Evolutionary conservation across 2,888 invertebrate species (phyloP), one percentile per base, ranked within the genome.

Genomic region (Stomorhina lunata): DNA sequence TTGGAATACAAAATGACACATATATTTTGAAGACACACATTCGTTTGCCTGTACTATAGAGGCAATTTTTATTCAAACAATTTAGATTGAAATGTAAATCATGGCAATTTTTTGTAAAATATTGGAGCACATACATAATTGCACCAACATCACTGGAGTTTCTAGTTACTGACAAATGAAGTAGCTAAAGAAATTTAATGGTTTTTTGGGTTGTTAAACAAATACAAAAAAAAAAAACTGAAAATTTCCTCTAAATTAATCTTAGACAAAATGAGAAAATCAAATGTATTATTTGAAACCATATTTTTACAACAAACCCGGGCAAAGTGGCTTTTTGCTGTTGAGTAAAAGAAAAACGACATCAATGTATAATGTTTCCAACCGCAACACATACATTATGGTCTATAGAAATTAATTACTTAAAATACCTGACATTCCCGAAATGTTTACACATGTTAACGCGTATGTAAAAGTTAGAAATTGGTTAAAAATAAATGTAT

Each of bases 341-440:
- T 27, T 32, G 32, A 15, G 7, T 9, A 17, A 17, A 10, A 48
- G 66, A 12, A 29, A 63, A 12, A 63, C 20, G 29, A 48, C 32
- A 65, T 10, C 55, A 65, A 34, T 10, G 10, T 4, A 17, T 6
- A 55, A 40, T 37, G 15, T 69, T 15, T 65, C 71, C 34, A 71
- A 71, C 76, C 76, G 25, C 72, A 77, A 15, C 61, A 61, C 77
- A 61, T 72, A 37, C 63, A 61, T 72, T 81, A 48, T 63, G 66
- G 72, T 68, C 55, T 53, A 61, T 72, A 55, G 77, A 68, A 81
- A 81, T 81, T 81, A 77, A 81, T 77, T 77, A 55, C 72, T 68
- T 69, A 61, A 59, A 76, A 76, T 71, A 75, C 69, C 75, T 65
- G 73, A 7, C 9, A 48, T 57, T 37, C 37, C 50, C 1, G 27